Evolutionary conservation across 2,113 vertebrate species (phyloP).

Genomic region (Microtus oregoni): DNA sequence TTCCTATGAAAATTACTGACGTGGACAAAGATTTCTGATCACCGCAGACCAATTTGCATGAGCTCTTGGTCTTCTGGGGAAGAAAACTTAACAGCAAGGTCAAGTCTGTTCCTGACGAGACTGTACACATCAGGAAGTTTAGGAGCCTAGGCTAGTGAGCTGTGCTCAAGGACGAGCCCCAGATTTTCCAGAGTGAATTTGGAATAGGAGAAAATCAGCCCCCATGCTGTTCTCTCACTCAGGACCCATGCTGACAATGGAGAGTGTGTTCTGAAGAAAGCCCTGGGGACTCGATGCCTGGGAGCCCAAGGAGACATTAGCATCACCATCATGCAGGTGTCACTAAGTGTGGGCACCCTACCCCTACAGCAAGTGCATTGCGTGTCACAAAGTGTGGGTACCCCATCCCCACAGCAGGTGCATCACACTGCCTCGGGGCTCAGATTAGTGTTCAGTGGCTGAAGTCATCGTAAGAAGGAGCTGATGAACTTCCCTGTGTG

Average conservation of each 20-base stretch:
- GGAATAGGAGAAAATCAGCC: neutral
- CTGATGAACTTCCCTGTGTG: neutral
- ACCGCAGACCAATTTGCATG: neutral
- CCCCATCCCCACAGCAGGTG: too few species aligned
- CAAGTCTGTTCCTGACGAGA: neutral
- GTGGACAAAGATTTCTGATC: neutral
- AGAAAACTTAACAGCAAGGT: neutral
- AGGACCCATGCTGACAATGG: neutral
- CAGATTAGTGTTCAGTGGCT: neutral
- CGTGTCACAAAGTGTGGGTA: too few species aligned
- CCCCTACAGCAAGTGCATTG: too few species aligned
- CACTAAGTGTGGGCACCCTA: too few species aligned
- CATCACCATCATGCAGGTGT: neutral
- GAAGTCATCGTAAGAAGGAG: neutral
- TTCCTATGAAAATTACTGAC: neutral
- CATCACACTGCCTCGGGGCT: too few species aligned
- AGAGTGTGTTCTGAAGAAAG: neutral
- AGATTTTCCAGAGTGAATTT: neutral
- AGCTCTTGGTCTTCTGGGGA: neutral
- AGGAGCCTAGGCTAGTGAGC: neutral
- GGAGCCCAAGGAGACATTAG: neutral
- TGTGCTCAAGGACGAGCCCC: neutral
- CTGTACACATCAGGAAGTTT: neutral
- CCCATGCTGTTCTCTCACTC: too few species aligned
- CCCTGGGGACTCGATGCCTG: neutral